Conservation (phyloP, 2,888 invertebrate genomes). For the Lasioglossum figueresi region DNA sequence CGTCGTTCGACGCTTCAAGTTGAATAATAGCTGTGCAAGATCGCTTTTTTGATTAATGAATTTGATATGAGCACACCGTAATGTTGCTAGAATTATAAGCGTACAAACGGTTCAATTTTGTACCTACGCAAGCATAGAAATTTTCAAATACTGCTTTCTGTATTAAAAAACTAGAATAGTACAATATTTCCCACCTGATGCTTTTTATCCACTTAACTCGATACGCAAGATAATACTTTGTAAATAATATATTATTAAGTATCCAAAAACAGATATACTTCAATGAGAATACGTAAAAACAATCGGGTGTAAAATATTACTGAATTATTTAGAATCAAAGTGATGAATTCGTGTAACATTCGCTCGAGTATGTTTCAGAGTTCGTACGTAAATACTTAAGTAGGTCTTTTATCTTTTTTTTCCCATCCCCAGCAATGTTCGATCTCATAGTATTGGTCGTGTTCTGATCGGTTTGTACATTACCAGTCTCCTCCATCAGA, state of each 20-base stretch:
- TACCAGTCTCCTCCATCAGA: background rate
- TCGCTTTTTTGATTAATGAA: conserved; percentile 76
- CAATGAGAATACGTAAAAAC: background rate
- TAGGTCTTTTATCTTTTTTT: background rate
- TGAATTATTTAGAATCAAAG: background rate
- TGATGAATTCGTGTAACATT: background rate
- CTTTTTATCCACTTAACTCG: background rate
- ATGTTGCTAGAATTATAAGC: conserved; percentile 72
- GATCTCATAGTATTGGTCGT: background rate
- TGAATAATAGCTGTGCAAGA: conserved; percentile 67
- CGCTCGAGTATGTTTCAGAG: conserved; percentile 13
- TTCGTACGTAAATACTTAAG: conserved; percentile 4
- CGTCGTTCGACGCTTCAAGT: conserved; percentile 70
- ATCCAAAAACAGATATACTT: background rate
- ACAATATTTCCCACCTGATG: background rate
- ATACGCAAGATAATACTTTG: background rate
- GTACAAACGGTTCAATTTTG: conserved; percentile 79
- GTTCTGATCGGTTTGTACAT: conserved; percentile 1
- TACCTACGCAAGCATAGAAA: conserved; percentile 81
- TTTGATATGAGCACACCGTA: conserved; percentile 67
- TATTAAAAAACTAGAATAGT: conserved; percentile 66
- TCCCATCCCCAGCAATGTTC: background rate
- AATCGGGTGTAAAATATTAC: background rate
- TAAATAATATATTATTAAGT: background rate
- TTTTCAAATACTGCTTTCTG: conserved; percentile 82